phyloP scores from a whole-genome alignment of 2,797 vertebrate species.

The Sandelia bainsii region DNA sequence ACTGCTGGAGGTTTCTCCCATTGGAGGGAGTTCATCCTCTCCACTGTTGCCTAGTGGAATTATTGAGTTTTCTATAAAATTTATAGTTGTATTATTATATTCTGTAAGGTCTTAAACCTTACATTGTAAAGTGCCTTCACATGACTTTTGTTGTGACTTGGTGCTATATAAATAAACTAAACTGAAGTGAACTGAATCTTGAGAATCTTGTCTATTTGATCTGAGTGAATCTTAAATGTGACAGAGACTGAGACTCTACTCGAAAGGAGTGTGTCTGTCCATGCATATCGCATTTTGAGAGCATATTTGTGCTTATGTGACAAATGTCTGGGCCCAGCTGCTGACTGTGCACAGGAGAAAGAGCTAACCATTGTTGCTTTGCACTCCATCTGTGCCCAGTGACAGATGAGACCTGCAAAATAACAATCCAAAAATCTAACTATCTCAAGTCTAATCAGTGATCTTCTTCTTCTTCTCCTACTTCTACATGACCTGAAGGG shows the following conservation, averaged over 20 bases:
- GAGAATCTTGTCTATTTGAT: not conserved
- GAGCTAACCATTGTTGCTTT: constrained; percentile 23
- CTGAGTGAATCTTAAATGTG: not conserved
- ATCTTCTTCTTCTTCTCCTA: not conserved
- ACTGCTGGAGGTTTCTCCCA: no score
- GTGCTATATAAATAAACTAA: no score
- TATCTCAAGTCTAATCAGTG: constrained; percentile 4
- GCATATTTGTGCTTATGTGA: constrained; percentile 9
- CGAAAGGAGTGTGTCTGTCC: not conserved
- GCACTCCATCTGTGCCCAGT: constrained; percentile 41
- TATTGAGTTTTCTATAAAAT: no score
- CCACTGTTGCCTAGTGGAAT: no score
- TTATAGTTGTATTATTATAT: no score
- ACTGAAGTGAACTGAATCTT: not conserved
- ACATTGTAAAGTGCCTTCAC: no score
- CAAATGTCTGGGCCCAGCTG: constrained; percentile 43
- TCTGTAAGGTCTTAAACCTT: no score
- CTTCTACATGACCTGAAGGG: constrained; percentile 2
- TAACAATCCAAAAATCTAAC: constrained; percentile 14
- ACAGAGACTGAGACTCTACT: not conserved
- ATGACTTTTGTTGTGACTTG: no score
- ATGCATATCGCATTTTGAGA: constrained; percentile 1
- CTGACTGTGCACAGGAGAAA: constrained; percentile 23
- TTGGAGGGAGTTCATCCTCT: no score
- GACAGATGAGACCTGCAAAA: constrained; percentile 40